phyloP scores from a whole-genome alignment of 2,888 invertebrate species.

The Dolichomitus sp. region DNA sequence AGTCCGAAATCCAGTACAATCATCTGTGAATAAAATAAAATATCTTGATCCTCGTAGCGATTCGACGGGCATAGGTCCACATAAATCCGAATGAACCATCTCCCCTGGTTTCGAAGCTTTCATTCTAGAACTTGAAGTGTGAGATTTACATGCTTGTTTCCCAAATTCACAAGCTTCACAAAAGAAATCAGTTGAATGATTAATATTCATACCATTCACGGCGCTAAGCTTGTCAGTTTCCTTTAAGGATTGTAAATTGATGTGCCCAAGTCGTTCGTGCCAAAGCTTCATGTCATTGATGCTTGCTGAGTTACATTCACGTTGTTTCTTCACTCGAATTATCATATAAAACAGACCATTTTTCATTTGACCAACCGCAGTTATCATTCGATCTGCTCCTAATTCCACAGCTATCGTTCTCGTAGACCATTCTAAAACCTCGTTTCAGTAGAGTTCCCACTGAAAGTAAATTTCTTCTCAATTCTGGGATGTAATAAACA shows the following conservation, averaged over 20 bases:
- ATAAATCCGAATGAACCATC: conserved; percentile 16
- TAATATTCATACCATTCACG: conserved; percentile 1
- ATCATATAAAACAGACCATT: conserved; percentile 8
- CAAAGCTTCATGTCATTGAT: neutral
- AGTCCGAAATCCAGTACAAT: conserved; percentile 44
- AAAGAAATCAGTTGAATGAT: conserved; percentile 8
- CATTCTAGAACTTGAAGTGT: neutral
- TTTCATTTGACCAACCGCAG: conserved; percentile 12
- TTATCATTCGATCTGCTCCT: conserved; percentile 6
- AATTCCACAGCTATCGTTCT: conserved; percentile 10
- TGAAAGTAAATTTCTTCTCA: conserved; percentile 12
- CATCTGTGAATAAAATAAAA: conserved; percentile 55
- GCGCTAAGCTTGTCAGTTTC: conserved; percentile 2
- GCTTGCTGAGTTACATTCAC: conserved; percentile 3
- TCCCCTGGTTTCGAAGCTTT: conserved; percentile 3
- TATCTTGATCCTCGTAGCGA: conserved; percentile 42
- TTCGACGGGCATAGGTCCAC: conserved; percentile 33
- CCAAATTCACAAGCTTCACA: conserved; percentile 22
- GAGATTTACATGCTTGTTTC: conserved; percentile 15
- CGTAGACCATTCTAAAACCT: neutral
- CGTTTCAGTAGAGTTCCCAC: conserved; percentile 11
- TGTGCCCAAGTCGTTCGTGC: conserved; percentile 15
- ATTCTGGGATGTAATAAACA: conserved; percentile 17
- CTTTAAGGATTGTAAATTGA: conserved; percentile 1
- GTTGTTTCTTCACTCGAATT: neutral